Percentiles rank a stretch among this genome's conserved stretches.
Evolutionary conservation across 2,797 vertebrate genomes (phyloP).

Genomic region (Pipistrellus pipistrellus): DNA sequence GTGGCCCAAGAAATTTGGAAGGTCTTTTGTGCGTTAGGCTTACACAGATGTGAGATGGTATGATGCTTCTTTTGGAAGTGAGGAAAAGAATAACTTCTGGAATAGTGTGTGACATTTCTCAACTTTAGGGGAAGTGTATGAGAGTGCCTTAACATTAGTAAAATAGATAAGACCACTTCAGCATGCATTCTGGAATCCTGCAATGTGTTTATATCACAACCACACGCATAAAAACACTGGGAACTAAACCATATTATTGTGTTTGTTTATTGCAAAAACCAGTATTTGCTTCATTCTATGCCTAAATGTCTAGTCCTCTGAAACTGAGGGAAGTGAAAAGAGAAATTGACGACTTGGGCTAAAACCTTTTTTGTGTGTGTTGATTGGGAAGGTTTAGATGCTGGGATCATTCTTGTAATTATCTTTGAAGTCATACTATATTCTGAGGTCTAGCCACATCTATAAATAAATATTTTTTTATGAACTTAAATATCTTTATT

Average conservation of each 20-base stretch:
- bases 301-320: neutral
- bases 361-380: conserved; percentile 24
- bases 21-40: neutral
- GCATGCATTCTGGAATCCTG: conserved; percentile 22
- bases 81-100: conserved; percentile 11
- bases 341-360: neutral
- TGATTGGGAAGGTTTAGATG: neutral
- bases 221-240: neutral
- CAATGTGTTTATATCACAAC: neutral
- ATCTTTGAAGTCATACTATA: neutral
- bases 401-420: neutral
- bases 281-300: neutral
- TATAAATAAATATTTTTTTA: conserved; percentile 45
- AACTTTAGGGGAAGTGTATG: neutral
- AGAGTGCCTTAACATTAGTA: neutral
- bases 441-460: conserved; percentile 11
- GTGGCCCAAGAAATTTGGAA: neutral
- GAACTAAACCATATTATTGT: neutral
- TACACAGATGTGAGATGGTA: neutral
- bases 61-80: conserved; percentile 19
- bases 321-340: conserved; percentile 36
- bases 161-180: neutral
- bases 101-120: neutral
- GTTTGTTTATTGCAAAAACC: conserved; percentile 19
- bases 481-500: conserved; percentile 52